These are phyloP conservation scores for Mastigias papua DNA, from an alignment of 30 jellyfish, hydroid and myxozoan genomes.

Conservation along the genomic window DNA sequence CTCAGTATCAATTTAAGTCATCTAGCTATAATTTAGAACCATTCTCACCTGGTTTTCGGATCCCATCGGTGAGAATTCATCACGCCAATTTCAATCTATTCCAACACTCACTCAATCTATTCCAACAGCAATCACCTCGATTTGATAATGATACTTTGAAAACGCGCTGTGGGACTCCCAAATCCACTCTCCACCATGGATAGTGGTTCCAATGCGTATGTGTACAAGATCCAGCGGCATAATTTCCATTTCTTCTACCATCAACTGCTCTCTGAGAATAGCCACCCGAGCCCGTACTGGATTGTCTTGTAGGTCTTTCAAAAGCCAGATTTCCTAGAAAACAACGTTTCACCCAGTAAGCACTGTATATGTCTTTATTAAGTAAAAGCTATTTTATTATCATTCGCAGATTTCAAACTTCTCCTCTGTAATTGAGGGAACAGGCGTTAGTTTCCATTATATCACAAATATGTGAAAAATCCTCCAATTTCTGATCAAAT, in stretches of 20 bases:
- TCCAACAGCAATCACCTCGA: slow-evolving; percentile 53
- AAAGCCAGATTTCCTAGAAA: slow-evolving; percentile 44
- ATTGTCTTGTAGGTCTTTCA: slow-evolving; percentile 37
- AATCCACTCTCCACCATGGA: slow-evolving; percentile 75
- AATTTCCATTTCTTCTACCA: slow-evolving; percentile 25
- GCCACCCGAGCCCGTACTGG: slow-evolving; percentile 27
- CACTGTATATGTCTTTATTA: no score
- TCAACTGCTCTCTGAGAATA: slow-evolving; percentile 40
- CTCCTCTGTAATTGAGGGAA: no score
- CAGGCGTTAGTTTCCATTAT: no score
- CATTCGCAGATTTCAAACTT: no score
- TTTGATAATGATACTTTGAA: slow-evolving; percentile 30
- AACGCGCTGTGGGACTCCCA: slow-evolving; percentile 24
- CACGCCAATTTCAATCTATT: slow-evolving; percentile 19
- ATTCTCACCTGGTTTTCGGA: neutral
- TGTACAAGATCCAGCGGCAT: slow-evolving; percentile 30
- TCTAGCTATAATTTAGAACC: no score
- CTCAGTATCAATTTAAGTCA: no score
- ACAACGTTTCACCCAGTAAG: no score
- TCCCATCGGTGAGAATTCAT: slow-evolving; percentile 10
- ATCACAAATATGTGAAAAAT: neutral
- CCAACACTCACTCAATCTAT: slow-evolving; percentile 19
- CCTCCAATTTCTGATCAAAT: neutral
- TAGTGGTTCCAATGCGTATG: slow-evolving; percentile 9
- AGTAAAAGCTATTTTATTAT: no score